Evolutionary conservation across 2,113 vertebrate genomes (phyloP).

Genomic region (Pedionomus torquatus): DNA sequence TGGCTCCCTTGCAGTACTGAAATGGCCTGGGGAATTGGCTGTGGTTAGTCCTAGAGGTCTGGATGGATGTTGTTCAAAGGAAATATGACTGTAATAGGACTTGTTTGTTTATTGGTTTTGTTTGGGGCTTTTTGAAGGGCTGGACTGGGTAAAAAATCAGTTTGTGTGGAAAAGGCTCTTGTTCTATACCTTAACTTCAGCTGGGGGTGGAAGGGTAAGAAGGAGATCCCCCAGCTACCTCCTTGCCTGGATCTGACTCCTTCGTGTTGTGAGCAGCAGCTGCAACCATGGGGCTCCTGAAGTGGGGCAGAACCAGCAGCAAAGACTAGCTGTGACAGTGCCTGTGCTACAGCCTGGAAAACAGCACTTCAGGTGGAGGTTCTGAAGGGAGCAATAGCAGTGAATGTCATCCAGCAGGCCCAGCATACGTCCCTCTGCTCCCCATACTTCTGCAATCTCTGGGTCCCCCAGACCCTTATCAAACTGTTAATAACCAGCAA

Average conservation of each 20-base stretch:
- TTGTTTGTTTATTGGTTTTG: background rate
- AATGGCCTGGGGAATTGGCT: background rate
- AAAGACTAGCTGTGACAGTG: fast-evolving
- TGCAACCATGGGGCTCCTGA: fast-evolving
- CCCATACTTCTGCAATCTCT: background rate
- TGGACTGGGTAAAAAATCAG: background rate
- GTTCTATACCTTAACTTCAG: background rate
- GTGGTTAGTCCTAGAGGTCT: background rate
- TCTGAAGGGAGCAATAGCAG: background rate
- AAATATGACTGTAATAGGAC: background rate
- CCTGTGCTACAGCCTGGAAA: background rate
- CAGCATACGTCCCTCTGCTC: background rate
- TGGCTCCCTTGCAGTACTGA: background rate
- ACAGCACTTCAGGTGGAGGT: background rate
- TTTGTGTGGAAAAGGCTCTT: background rate
- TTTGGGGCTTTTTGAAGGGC: background rate
- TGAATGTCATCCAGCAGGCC: too few species aligned
- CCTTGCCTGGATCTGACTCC: background rate
- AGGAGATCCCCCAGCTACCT: background rate
- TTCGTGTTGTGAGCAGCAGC: background rate
- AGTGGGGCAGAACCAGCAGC: background rate
- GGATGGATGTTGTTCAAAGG: background rate
- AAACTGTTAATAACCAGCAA: background rate
- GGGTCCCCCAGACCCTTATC: too few species aligned
- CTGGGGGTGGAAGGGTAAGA: background rate